Percentiles rank a stretch among this genome's conserved stretches.
Evolutionary conservation across 2,113 vertebrate species (phyloP).

Genomic region (Centrocercus urophasianus): DNA sequence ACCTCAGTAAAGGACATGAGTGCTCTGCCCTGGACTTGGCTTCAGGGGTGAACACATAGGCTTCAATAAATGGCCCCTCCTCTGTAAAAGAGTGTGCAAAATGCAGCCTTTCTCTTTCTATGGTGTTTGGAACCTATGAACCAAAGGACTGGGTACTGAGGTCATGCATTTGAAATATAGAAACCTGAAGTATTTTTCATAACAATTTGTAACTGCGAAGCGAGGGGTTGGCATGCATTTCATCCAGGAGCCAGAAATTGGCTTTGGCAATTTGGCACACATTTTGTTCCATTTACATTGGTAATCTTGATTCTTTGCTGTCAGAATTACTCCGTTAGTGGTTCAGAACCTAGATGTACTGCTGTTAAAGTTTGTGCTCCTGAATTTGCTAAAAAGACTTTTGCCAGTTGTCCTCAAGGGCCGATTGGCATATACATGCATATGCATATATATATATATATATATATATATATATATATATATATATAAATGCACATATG

Average conservation of each 20-base stretch:
- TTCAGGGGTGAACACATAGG: fast-evolving
- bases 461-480: too few species aligned
- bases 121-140: background rate
- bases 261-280: background rate
- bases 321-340: background rate
- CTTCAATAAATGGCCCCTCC: fast-evolving
- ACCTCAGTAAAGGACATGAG: background rate
- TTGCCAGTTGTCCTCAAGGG: too few species aligned
- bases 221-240: background rate
- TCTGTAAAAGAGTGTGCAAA: too few species aligned
- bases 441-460: too few species aligned
- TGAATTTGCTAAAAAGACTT: too few species aligned
- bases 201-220: background rate
- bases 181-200: background rate
- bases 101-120: too few species aligned
- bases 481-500: too few species aligned
- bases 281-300: background rate
- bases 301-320: background rate
- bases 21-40: background rate
- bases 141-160: background rate
- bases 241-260: background rate
- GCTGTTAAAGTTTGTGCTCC: too few species aligned
- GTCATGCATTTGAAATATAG: background rate
- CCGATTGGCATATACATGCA: too few species aligned
- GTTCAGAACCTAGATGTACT: too few species aligned